These are phyloP conservation scores for Cryptocephalus moraei DNA, from an alignment of 2,888 invertebrate genomes.

Conservation along the genomic window DNA sequence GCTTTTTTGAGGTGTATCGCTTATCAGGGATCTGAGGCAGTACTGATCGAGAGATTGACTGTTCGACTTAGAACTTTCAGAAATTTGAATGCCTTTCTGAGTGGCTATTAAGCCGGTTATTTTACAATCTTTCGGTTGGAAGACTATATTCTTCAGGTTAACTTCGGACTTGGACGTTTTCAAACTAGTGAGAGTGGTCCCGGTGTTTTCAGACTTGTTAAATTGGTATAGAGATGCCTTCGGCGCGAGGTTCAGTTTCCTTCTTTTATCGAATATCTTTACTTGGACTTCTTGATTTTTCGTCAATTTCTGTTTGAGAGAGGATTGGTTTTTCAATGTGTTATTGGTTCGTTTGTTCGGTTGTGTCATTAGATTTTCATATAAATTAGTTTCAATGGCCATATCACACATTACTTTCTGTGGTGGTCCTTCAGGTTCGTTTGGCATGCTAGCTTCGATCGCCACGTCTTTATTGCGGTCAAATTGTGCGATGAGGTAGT, in stretches of 20 bases:
- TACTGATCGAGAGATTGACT: constrained; percentile 12
- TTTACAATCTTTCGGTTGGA: constrained; percentile 3
- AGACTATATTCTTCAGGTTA: constrained; percentile 4
- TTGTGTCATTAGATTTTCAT: too few relatives aligned
- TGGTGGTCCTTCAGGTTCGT: too few relatives aligned
- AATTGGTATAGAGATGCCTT: background rate
- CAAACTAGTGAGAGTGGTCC: background rate
- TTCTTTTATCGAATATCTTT: constrained; percentile 2
- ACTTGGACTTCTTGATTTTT: too few relatives aligned
- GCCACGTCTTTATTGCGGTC: too few relatives aligned
- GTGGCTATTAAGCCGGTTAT: constrained; percentile 8
- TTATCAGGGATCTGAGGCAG: constrained; percentile 6
- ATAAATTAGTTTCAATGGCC: too few relatives aligned
- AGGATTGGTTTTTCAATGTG: too few relatives aligned
- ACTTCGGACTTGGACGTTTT: constrained; percentile 14
- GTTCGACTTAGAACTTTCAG: constrained; percentile 8
- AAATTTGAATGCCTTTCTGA: constrained; percentile 1
- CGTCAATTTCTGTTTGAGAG: too few relatives aligned
- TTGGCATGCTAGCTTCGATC: too few relatives aligned
- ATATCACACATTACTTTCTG: too few relatives aligned
- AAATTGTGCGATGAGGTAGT: too few relatives aligned
- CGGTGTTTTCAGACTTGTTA: background rate
- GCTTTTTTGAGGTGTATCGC: constrained; percentile 7
- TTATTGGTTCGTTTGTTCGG: too few relatives aligned
- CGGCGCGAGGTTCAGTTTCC: background rate